phyloP scores from a whole-genome alignment of 2,888 invertebrate genomes.

The Monopis laevigella region DNA sequence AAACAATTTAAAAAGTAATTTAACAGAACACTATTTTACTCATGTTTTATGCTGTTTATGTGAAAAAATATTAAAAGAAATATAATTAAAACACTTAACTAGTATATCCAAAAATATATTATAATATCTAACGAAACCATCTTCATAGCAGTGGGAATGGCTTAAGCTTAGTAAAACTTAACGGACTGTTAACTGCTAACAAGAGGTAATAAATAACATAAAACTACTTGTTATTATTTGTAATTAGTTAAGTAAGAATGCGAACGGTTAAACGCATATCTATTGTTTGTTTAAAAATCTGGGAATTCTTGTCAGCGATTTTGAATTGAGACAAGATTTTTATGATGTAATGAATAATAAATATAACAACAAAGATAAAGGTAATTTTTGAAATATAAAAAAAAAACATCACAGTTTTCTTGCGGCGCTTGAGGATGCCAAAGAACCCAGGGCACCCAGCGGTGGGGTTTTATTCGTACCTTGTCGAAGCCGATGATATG shows the following conservation, averaged over 20 bases:
- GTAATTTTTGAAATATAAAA: too few species aligned
- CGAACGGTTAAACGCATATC: constrained; percentile 14
- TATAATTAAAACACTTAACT: constrained; percentile 24
- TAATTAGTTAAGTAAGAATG: constrained; percentile 25
- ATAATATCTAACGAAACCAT: not conserved
- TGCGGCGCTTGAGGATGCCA: too few species aligned
- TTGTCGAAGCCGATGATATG: too few species aligned
- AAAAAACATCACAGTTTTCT: too few species aligned
- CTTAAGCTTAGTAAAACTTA: constrained; percentile 23
- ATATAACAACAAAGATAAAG: too few species aligned
- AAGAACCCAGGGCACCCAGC: too few species aligned
- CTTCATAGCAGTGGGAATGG: constrained; percentile 23
- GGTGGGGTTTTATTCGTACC: too few species aligned
- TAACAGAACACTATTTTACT: not conserved
- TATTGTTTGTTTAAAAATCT: constrained; percentile 21
- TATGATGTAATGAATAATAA: too few species aligned
- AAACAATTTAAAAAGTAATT: not conserved
- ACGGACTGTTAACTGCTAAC: constrained; percentile 27
- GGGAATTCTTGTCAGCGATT: constrained; percentile 3
- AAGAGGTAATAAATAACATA: constrained; percentile 29
- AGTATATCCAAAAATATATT: constrained; percentile 18
- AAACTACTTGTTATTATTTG: constrained; percentile 26
- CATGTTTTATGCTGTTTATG: not conserved
- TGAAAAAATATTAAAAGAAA: constrained; percentile 21
- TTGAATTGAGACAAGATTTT: constrained; percentile 2